Percentiles rank a stretch among this genome's conserved stretches.
These are phyloP conservation scores for Onthophagus sagittarius DNA, from an alignment of 2,888 invertebrate species.

Conservation along the genomic window DNA sequence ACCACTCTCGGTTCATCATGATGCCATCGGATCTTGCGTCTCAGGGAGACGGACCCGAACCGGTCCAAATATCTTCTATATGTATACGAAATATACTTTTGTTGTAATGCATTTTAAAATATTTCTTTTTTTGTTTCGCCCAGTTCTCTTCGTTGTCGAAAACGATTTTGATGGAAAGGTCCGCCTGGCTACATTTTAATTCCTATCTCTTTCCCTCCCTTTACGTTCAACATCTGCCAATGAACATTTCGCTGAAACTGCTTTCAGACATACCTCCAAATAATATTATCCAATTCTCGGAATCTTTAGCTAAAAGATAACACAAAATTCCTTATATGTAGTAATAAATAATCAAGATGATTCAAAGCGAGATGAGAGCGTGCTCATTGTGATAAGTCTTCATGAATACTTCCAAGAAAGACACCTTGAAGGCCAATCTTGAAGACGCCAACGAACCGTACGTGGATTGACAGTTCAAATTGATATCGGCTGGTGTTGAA, in stretches of 20 bases:
- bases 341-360: neutral
- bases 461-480: slow-evolving; percentile 4
- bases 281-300: too few species aligned
- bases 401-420: neutral
- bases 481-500: slow-evolving; percentile 2
- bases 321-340: too few species aligned
- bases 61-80: slow-evolving; percentile 25
- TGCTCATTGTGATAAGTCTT: neutral
- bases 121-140: slow-evolving; percentile 17
- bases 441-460: slow-evolving; percentile 2
- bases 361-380: neutral
- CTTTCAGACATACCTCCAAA: too few species aligned
- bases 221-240: neutral
- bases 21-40: slow-evolving; percentile 31
- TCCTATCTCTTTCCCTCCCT: neutral
- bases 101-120: slow-evolving; percentile 45
- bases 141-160: slow-evolving; percentile 1
- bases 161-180: slow-evolving; percentile 12
- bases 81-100: slow-evolving; percentile 31
- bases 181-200: neutral
- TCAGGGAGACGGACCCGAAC: slow-evolving; percentile 2
- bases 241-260: neutral
- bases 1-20: slow-evolving; percentile 29
- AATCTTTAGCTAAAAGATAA: too few species aligned
- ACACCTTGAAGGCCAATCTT: slow-evolving; percentile 1